A percentile compares a stretch with the other conserved stretches of the same genome.
Evolutionary conservation across 2,797 vertebrate genomes (phyloP).

Genomic region (Podargus strigoides): DNA sequence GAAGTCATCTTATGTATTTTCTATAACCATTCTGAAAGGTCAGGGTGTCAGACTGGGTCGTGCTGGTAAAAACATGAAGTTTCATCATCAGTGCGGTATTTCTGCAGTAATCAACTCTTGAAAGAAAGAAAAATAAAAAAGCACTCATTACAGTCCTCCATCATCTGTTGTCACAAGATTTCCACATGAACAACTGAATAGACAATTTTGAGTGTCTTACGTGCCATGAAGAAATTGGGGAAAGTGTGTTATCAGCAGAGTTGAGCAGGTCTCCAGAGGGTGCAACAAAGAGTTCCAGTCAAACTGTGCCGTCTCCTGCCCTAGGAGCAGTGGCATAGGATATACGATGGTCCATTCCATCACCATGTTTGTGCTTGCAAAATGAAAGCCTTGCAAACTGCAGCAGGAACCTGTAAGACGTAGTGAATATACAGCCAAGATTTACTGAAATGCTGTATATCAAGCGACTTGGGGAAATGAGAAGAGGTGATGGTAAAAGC

Average conservation of each 20-base stretch:
- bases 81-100: background rate
- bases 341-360: background rate
- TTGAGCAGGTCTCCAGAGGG: background rate
- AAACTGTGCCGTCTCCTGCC: background rate
- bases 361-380: background rate
- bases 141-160: background rate
- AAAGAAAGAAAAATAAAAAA: background rate
- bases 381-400: background rate
- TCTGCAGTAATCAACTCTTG: background rate
- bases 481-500: background rate
- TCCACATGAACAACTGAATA: background rate
- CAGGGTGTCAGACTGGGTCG: background rate
- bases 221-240: rapidly evolving
- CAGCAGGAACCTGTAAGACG: background rate
- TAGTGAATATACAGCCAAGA: background rate
- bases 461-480: background rate
- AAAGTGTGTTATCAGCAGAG: background rate
- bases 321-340: background rate
- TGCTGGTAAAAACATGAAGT: background rate
- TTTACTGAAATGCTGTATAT: background rate
- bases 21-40: background rate
- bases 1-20: background rate
- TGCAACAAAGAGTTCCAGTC: background rate
- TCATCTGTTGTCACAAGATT: background rate
- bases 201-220: background rate